Percentiles rank a stretch among this genome's conserved stretches.
These are phyloP conservation scores for Myanophis thanlyinensis DNA, from an alignment of 2,113 vertebrate species.

Conservation along the genomic window DNA sequence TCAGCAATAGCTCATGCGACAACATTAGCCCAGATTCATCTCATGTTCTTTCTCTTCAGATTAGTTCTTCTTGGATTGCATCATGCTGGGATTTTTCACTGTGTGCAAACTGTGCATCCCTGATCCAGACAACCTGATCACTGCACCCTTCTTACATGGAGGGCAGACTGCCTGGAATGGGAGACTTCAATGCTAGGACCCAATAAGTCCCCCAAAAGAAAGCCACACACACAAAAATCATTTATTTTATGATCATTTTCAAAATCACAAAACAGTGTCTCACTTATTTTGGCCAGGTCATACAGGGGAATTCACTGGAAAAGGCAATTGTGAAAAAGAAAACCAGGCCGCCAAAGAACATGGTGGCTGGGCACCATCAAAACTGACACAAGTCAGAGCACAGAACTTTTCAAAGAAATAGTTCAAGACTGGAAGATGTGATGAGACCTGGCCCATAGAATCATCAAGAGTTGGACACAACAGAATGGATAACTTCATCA, in stretches of 20 bases:
- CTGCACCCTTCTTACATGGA: background rate
- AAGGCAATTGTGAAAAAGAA: background rate
- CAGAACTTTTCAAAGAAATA: background rate
- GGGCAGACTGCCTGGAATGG: background rate
- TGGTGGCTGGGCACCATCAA: background rate
- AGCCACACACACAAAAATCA: background rate
- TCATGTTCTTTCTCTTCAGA: background rate
- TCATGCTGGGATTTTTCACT: background rate
- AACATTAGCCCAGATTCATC: background rate
- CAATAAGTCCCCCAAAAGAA: background rate
- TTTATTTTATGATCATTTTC: background rate
- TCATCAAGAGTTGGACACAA: background rate
- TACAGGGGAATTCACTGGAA: background rate
- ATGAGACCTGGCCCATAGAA: background rate
- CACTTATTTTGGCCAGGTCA: background rate
- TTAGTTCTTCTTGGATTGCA: background rate
- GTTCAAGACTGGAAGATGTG: background rate
- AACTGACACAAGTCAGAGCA: background rate
- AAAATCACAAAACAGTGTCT: background rate
- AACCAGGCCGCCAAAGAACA: background rate
- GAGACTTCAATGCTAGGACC: background rate
- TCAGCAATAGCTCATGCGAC: background rate
- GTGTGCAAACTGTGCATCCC: background rate
- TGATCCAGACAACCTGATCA: background rate
- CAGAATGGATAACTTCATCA: background rate